Percentiles rank a stretch among this genome's conserved stretches.
Conservation (phyloP, 2,797 vertebrate genomes). For the Otolemur crassicaudatus region DNA sequence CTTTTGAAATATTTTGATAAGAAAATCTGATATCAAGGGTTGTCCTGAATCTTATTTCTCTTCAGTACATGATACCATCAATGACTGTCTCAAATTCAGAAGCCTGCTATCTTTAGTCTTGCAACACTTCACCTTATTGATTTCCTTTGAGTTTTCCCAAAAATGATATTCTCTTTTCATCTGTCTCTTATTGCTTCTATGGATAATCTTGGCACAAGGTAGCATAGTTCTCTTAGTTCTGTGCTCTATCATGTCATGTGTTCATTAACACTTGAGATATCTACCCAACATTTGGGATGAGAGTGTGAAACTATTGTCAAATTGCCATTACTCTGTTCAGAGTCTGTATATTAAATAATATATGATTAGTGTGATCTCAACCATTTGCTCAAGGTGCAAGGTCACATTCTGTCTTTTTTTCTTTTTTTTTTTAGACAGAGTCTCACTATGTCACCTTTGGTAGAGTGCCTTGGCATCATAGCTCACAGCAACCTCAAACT, state of each 20-base stretch:
- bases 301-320: neutral
- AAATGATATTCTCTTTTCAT: neutral
- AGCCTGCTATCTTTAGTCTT: neutral
- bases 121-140: neutral
- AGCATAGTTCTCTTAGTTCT: neutral
- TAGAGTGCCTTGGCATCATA: too few relatives aligned
- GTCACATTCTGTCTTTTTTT: neutral
- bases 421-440: neutral
- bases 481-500: too few relatives aligned
- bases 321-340: neutral
- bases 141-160: conserved; percentile 10
- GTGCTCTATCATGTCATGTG: neutral
- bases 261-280: neutral
- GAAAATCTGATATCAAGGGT: neutral
- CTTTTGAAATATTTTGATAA: neutral
- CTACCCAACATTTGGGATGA: neutral
- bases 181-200: neutral
- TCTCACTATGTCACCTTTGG: too few relatives aligned
- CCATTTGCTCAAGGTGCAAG: neutral
- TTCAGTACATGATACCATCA: neutral
- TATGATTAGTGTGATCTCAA: neutral
- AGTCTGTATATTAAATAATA: neutral
- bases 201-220: neutral
- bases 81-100: neutral
- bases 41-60: neutral